A percentile compares a stretch with the other conserved stretches of the same genome.
These are phyloP conservation scores for Xanthorhoe spadicearia DNA, from an alignment of 2,888 invertebrate genomes.

Conservation along the genomic window DNA sequence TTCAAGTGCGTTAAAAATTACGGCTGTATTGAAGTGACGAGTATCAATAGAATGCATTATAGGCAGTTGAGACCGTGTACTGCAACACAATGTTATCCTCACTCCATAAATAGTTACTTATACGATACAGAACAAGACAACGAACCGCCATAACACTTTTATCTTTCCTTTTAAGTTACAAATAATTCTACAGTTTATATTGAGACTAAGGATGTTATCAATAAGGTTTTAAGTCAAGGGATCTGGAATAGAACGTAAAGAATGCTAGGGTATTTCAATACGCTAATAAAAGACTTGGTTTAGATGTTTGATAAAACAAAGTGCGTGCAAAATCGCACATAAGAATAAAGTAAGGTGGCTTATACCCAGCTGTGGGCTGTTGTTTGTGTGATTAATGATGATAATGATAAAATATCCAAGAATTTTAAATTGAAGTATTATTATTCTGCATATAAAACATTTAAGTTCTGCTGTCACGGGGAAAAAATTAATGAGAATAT, in stretches of 20 bases:
- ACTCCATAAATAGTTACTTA: conserved; percentile 23
- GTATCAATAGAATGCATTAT: conserved; percentile 2
- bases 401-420: too few species aligned
- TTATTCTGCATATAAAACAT: too few species aligned
- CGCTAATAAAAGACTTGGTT: conserved; percentile 13
- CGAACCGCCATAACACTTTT: conserved; percentile 19
- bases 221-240: conserved; percentile 8
- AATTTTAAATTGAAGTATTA: too few species aligned
- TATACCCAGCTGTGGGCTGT: too few species aligned
- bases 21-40: conserved; percentile 1
- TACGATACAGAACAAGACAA: conserved; percentile 27
- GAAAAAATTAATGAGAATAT: too few species aligned
- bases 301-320: conserved; percentile 18
- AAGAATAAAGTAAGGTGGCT: too few species aligned
- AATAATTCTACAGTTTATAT: conserved; percentile 10
- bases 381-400: too few species aligned
- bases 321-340: conserved; percentile 6
- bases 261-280: conserved; percentile 21
- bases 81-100: conserved; percentile 18
- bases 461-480: too few species aligned
- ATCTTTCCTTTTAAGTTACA: conserved; percentile 28
- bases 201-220: not conserved
- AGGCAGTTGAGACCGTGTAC: conserved; percentile 3
- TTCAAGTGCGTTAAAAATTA: not conserved
- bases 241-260: conserved; percentile 15